Conservation (phyloP, 92 coral and sea anemone species). For the Chrysogorgia sp. region DNA sequence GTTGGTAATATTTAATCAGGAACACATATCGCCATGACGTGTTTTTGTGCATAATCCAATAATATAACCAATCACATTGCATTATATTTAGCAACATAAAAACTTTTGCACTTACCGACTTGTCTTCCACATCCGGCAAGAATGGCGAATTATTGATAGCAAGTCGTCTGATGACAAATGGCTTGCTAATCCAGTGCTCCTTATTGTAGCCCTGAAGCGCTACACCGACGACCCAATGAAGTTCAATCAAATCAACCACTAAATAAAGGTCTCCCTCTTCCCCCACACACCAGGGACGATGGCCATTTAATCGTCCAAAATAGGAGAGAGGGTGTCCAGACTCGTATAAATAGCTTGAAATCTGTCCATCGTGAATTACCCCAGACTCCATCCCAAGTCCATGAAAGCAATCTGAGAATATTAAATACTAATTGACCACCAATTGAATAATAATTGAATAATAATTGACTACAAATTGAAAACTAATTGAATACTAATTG, state of each 20-base stretch:
- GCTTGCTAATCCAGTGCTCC: not conserved
- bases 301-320: conserved; percentile 6
- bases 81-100: too few species aligned
- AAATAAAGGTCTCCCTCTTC: not conserved
- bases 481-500: too few species aligned
- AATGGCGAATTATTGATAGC: too few species aligned
- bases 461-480: too few species aligned
- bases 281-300: not conserved
- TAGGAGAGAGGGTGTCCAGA: not conserved
- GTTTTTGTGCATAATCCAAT: too few species aligned
- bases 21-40: too few species aligned
- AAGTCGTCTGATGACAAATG: too few species aligned
- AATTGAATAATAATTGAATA: not conserved
- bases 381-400: conserved; percentile 19
- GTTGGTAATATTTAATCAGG: too few species aligned
- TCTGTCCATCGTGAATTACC: not conserved
- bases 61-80: too few species aligned
- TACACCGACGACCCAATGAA: conserved; percentile 17
- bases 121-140: too few species aligned
- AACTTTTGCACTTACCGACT: too few species aligned
- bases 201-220: conserved; percentile 9
- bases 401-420: not conserved
- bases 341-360: not conserved
- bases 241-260: not conserved
- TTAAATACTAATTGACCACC: not conserved